These are phyloP conservation scores for Psylliodes chrysocephalus DNA, from an alignment of 2,888 invertebrate species.

Conservation along the genomic window DNA sequence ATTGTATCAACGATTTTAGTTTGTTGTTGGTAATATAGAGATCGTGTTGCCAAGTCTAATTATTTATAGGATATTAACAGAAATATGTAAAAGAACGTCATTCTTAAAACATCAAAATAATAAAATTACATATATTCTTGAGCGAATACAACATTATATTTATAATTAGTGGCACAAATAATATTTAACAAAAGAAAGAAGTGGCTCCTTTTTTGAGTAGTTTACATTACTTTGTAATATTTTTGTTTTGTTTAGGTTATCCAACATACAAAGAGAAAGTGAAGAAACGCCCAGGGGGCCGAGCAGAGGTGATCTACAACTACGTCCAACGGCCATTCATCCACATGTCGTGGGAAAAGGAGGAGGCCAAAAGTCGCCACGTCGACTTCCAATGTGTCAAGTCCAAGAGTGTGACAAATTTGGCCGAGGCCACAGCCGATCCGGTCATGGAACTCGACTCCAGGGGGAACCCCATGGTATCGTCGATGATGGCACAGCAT, in stretches of 20 bases:
- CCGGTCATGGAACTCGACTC: slow-evolving; percentile 77
- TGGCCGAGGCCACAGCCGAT: slow-evolving; percentile 95
- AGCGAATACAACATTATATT: too few species aligned
- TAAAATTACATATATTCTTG: too few species aligned
- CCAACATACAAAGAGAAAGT: slow-evolving; percentile 99
- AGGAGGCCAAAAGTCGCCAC: slow-evolving; percentile 98
- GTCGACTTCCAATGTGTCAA: slow-evolving; percentile 99
- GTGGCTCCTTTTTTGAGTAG: too few species aligned
- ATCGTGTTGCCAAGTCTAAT: too few species aligned
- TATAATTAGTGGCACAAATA: too few species aligned
- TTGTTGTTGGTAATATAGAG: too few species aligned
- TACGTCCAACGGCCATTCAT: slow-evolving; percentile 99
- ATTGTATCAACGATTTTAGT: too few species aligned
- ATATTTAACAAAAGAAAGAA: too few species aligned
- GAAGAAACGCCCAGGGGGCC: slow-evolving; percentile 91
- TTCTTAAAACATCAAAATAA: background rate
- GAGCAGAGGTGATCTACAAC: slow-evolving; percentile 98
- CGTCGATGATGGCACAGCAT: slow-evolving; percentile 44
- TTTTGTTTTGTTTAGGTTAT: slow-evolving; percentile 70
- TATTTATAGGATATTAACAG: too few species aligned
- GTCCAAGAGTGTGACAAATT: slow-evolving; percentile 96
- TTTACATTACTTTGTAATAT: background rate
- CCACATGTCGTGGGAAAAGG: slow-evolving; percentile 99
- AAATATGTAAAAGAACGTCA: background rate
- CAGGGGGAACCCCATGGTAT: slow-evolving; percentile 65